These are phyloP conservation scores for Dilophus febrilis DNA, from an alignment of 2,888 invertebrate genomes.

Conservation along the genomic window DNA sequence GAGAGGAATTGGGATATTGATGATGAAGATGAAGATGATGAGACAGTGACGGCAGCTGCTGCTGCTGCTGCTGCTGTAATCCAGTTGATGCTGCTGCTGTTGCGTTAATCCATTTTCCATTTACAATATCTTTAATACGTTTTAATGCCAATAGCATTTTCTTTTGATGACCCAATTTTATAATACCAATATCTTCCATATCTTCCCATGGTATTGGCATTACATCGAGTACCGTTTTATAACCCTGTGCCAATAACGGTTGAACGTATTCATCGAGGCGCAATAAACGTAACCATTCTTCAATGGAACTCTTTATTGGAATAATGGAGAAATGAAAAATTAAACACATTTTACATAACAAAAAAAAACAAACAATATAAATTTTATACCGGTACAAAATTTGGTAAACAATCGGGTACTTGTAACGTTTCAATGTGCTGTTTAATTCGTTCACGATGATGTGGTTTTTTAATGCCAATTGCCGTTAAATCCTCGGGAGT, in stretches of 20 bases:
- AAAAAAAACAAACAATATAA: conserved; percentile 7
- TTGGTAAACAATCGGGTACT: conserved; percentile 86
- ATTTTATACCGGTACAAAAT: conserved; percentile 85
- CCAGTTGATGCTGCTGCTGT: background rate
- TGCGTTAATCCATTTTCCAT: conserved; percentile 62
- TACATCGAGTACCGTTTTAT: conserved; percentile 83
- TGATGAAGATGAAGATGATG: too few relatives aligned
- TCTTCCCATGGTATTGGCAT: conserved; percentile 97
- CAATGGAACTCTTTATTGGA: conserved; percentile 77
- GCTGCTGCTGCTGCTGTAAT: too few relatives aligned
- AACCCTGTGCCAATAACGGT: conserved; percentile 81
- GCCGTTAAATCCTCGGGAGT: conserved; percentile 89
- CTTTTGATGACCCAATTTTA: conserved; percentile 93
- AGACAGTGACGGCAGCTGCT: too few relatives aligned
- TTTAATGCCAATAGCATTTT: conserved; percentile 94
- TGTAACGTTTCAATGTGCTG: conserved; percentile 89
- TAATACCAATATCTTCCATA: conserved; percentile 91
- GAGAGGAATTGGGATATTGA: background rate
- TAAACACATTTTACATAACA: conserved; percentile 8
- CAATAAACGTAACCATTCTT: conserved; percentile 86
- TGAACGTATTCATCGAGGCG: conserved; percentile 85
- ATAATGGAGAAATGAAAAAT: too few relatives aligned
- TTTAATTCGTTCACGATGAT: conserved; percentile 89
- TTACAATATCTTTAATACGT: conserved; percentile 81
- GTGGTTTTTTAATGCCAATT: conserved; percentile 89